Conservation (phyloP, 2,888 invertebrate genomes). For the Papilio gigon region DNA sequence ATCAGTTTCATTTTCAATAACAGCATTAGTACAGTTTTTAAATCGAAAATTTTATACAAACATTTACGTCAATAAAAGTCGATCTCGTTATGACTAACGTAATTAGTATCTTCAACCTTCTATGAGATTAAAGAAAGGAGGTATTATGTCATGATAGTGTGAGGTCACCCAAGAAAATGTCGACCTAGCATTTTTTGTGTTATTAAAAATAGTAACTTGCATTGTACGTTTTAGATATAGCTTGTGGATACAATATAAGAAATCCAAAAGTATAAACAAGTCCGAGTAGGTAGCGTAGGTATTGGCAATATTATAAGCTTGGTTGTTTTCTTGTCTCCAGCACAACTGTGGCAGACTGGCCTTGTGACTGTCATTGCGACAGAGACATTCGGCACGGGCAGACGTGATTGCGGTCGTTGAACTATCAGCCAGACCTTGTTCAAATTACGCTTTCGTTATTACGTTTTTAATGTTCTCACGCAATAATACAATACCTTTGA, state of each 20-base stretch:
- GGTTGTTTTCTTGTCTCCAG: slow-evolving; percentile 41
- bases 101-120: slow-evolving; percentile 1
- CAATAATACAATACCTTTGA: slow-evolving; percentile 42
- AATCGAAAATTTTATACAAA: neutral
- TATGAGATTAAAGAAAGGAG: slow-evolving; percentile 7
- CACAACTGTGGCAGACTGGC: slow-evolving; percentile 53
- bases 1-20: neutral
- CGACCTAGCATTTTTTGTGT: neutral
- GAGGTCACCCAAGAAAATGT: slow-evolving; percentile 1
- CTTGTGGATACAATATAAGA: neutral
- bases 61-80: neutral
- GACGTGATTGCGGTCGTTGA: slow-evolving; percentile 61
- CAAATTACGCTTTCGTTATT: slow-evolving; percentile 58
- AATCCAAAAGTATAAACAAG: neutral
- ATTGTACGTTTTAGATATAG: neutral
- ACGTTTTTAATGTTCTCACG: slow-evolving; percentile 50
- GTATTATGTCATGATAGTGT: neutral
- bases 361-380: slow-evolving; percentile 65
- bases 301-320: neutral
- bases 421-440: slow-evolving; percentile 61
- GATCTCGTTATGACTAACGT: slow-evolving; percentile 14
- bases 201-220: too few species aligned
- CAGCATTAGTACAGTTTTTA: neutral
- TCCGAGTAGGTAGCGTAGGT: neutral
- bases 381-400: slow-evolving; percentile 53